A percentile compares a stretch with the other conserved stretches of the same genome.
Conservation (phyloP, 1,140 invertebrate genomes). For the Chrysopa pallens region DNA sequence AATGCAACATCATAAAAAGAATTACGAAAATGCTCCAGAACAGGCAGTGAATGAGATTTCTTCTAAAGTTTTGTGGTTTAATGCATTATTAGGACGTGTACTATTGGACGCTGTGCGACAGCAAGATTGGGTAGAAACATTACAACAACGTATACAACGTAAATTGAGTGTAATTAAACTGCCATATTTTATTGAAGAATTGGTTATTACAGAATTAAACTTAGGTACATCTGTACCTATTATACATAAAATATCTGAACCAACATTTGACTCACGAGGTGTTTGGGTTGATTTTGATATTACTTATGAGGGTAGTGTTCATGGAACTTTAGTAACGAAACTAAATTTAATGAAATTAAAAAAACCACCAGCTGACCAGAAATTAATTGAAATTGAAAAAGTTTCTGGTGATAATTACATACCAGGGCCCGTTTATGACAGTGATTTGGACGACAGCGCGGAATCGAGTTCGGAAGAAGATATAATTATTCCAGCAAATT, state of each 20-base stretch:
- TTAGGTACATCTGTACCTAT: conserved; percentile 59
- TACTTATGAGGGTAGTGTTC: conserved; percentile 70
- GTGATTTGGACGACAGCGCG: conserved; percentile 79
- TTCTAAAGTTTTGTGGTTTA: conserved; percentile 41
- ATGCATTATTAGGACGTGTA: conserved; percentile 54
- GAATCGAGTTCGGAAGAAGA: conserved; percentile 83
- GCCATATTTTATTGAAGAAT: conserved; percentile 75
- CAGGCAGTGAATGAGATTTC: too few species aligned
- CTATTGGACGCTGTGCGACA: conserved; percentile 60
- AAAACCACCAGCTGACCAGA: conserved; percentile 10
- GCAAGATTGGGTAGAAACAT: conserved; percentile 35
- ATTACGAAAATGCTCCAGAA: too few species aligned
- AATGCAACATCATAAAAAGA: too few species aligned
- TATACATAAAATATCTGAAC: conserved; percentile 53
- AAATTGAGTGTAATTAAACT: conserved; percentile 76
- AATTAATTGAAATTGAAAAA: not conserved
- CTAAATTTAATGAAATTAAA: conserved; percentile 84
- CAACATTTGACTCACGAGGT: conserved; percentile 67
- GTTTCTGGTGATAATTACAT: not conserved
- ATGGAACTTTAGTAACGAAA: conserved; percentile 88
- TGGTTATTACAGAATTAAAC: conserved; percentile 56
- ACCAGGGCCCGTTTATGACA: conserved; percentile 46
- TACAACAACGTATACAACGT: conserved; percentile 62
- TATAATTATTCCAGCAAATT: not conserved
- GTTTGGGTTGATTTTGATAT: conserved; percentile 87